A percentile compares a stretch with the other conserved stretches of the same genome.
phyloP scores from a whole-genome alignment of 2,797 vertebrate species.

The Zalophus californianus region DNA sequence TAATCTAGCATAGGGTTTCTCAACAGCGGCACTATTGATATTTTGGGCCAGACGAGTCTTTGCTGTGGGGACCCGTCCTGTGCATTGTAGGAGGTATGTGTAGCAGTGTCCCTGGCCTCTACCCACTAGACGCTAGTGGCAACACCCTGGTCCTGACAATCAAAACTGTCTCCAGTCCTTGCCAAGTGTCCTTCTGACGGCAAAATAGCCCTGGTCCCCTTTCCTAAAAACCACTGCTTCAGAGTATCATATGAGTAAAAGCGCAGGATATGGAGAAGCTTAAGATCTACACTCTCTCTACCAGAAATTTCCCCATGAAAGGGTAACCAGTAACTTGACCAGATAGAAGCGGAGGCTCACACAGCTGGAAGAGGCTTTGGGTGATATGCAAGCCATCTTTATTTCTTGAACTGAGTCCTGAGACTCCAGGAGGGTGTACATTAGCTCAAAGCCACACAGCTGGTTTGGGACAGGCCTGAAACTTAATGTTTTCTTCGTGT shows the following conservation, averaged over 20 bases:
- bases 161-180: background rate
- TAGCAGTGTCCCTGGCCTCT: background rate
- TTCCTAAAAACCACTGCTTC: background rate
- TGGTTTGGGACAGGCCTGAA: background rate
- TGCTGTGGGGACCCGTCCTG: too few species aligned
- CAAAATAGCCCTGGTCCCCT: background rate
- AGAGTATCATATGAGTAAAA: background rate
- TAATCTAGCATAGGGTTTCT: background rate
- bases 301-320: background rate
- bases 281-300: background rate
- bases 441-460: background rate
- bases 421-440: background rate
- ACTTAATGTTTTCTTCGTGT: background rate
- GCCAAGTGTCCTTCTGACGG: background rate
- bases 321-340: background rate
- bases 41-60: background rate
- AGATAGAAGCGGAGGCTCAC: background rate
- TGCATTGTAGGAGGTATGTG: background rate
- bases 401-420: background rate
- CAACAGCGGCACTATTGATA: background rate
- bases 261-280: background rate
- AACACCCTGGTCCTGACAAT: background rate
- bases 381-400: background rate
- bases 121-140: background rate
- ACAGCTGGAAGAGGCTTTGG: background rate